Evolutionary conservation across 2,888 invertebrate genomes (phyloP).

Genomic region (Isotomurus palustris): DNA sequence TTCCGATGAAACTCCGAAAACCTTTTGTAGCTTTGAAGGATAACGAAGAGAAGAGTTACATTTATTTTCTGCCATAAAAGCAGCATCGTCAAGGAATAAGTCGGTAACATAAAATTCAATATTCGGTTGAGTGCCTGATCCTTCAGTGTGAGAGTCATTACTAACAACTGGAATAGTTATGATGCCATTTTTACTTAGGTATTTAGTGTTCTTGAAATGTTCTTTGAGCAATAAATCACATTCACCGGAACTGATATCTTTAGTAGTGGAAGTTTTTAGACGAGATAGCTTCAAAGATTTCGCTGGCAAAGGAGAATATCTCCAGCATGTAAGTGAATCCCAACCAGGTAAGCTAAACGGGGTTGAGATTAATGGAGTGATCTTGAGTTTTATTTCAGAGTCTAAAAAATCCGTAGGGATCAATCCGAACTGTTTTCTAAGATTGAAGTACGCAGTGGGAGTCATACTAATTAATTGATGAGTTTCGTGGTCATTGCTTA

Average conservation of each 20-base stretch:
- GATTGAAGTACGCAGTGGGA: slow-evolving; percentile 5
- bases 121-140: no score
- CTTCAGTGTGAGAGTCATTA: no score
- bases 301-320: slow-evolving; percentile 2
- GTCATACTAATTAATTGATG: slow-evolving; percentile 15
- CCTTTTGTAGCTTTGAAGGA: not conserved
- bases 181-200: not conserved
- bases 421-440: slow-evolving; percentile 7
- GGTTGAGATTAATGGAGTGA: not conserved
- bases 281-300: slow-evolving; percentile 5
- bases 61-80: no score
- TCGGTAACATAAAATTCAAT: no score
- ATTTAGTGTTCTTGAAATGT: not conserved
- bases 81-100: no score
- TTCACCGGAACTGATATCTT: not conserved
- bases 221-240: slow-evolving; percentile 2
- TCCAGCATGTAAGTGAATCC: not conserved
- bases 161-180: not conserved
- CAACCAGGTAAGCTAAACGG: not conserved
- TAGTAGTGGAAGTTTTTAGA: not conserved
- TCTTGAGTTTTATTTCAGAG: not conserved
- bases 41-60: no score
- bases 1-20: not conserved
- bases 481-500: not conserved
- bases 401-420: not conserved